These are phyloP conservation scores for Cyprinodon diabolis DNA, from an alignment of 2,797 vertebrate genomes.

Conservation along the genomic window DNA sequence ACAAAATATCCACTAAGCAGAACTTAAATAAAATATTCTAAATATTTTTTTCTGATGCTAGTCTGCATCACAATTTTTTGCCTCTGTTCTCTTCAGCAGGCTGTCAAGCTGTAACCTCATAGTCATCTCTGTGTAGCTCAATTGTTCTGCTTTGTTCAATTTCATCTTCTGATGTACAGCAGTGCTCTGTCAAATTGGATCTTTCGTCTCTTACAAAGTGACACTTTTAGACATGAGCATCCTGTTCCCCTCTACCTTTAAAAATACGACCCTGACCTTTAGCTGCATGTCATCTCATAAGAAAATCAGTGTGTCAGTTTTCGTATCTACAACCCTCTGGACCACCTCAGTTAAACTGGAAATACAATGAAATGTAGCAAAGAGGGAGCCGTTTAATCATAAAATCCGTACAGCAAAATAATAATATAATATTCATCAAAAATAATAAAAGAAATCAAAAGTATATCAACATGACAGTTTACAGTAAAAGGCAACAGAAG, in stretches of 20 bases:
- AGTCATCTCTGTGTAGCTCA: background rate
- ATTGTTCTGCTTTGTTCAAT: conserved; percentile 5
- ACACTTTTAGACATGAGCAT: background rate
- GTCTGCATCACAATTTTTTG: background rate
- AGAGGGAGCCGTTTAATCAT: too few species aligned
- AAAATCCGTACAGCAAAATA: too few species aligned
- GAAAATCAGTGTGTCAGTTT: conserved; percentile 2
- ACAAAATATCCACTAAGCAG: background rate
- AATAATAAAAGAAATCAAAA: background rate
- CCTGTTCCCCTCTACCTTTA: background rate
- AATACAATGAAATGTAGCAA: background rate
- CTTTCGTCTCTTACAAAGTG: conserved; percentile 23
- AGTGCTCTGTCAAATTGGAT: background rate
- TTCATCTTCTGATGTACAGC: conserved; percentile 6
- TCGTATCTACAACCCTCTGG: background rate
- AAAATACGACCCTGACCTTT: conserved; percentile 23
- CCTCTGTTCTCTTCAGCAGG: background rate
- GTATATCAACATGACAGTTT: background rate
- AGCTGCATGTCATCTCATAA: conserved; percentile 5
- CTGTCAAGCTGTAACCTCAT: conserved; percentile 15
- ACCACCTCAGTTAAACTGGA: background rate
- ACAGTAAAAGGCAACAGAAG: background rate
- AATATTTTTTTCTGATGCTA: background rate
- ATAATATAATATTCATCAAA: background rate
- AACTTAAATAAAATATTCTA: background rate